Base-by-base conservation (phyloP, 2,113 vertebrate species). In the Caretta caretta region DNA sequence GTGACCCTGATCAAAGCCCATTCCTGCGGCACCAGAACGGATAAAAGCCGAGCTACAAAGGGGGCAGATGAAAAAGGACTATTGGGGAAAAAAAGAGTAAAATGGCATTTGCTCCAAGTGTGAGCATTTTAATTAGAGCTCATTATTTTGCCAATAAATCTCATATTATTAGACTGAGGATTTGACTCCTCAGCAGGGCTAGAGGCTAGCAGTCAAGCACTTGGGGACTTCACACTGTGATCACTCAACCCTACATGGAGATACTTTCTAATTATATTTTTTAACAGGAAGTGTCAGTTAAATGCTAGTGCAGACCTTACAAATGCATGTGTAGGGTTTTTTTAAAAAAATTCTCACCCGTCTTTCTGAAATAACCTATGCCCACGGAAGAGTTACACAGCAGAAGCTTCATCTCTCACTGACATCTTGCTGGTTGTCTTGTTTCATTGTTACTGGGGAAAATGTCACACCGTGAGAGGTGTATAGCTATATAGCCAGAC, bases 61-160 rank as follows among this genome's bases (percentile, higher is more conserved):
- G 6, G n/a, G 25, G 1, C 75, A 72, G 54, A 31, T 57, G 8
- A 3, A 80, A 22, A 51, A 22, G 27, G n/a, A 25, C 14, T 0
- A 4, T 20, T 10, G 8, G 38, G 75, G 75, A 50, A 11, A 48
- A 29, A 19, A 59, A 22, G 35, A 90, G 24, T 29, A 38, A 93
- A 29, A 48, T 2, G 48, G 16, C 22, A 6, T 8, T 1, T 29
- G 35, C 42, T 86, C 54, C n/a, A 9, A 51, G 35, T 84, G 59
- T 83, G 72, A 86, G 51, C 54, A 14, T 54, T 93, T 95, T 57
- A n/a, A 62, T 87, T 83, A 2, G 62, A 62, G 29, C 75, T 87
- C 82, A 1, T 88, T 83, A 90, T 83, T 94, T 79, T 6, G 2
- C 20, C 25, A 38, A 29, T 4, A 35, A 93, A 96, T 29, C 79